Evolutionary conservation across 2,113 vertebrate genomes (phyloP), one percentile per base, ranked within the genome.

Genomic region (Gambusia affinis): DNA sequence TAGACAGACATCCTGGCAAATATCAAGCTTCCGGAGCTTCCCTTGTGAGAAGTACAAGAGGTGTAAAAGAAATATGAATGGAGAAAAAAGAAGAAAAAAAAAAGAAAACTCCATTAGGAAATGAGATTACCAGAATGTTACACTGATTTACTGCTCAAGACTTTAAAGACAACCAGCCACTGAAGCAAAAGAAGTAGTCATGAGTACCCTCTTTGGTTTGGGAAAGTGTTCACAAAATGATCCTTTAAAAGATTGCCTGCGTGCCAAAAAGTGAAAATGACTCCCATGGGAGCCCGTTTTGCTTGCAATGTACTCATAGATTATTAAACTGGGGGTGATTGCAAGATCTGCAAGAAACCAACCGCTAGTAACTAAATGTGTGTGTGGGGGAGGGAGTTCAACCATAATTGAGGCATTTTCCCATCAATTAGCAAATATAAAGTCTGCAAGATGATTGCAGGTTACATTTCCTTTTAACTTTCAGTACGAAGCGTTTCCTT

Each of bases 131-230:
- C 71, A 83, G 44, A 88, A n/a, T n/a, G n/a, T 70, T 80, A 81
- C 70, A 78, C 22, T n/a, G 68, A 83, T 85, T 81, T 76, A 86
- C 78, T 80, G 76, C 75, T 86, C 70, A 78, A 75, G 28, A 79
- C 81, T 80, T 65, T 64, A 64, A 44, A 66, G 61, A 79, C 78
- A 28, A 85, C 72, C 65, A 79, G 78, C 67, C 70, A 82, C 74
- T 65, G 54, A 68, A 31, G 71, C 74, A 61, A 42, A 42, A 28
- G 8, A 76, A 82, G 72, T 83, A 85, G 82, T 86, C 74, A 44
- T 65, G 74, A 89, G 88, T 76, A 85, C 78, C 79, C 67, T 92
- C 90, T 92, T 93, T 93, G 91, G 91, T 92, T 90, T 87, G 87
- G 79, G 87, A 84, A 70, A 78, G 31, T 76, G 72, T 88, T 62